Base-by-base conservation (phyloP, 2,113 vertebrate genomes). In the Neoarius graeffei region DNA sequence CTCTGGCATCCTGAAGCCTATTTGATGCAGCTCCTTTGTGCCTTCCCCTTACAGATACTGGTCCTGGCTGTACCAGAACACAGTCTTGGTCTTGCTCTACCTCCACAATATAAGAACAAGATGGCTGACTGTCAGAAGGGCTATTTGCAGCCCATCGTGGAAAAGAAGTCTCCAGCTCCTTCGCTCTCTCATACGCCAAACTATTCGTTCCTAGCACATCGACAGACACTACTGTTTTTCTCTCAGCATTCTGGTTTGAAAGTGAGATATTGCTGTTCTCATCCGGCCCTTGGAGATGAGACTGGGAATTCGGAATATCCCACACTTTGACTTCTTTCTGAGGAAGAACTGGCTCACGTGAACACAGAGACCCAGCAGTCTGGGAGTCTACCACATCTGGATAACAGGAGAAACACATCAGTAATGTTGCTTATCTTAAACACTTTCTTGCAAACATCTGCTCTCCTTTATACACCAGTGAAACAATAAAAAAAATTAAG, bases 81-180 rank as follows among this genome's bases (percentile, higher is more conserved):
- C 87, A 90, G 54, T 93, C 91, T 86, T 90, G 88, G 52, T 92
- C 91, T 54, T 57, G 59, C 59, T 93, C 90, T 19, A 56, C 59
- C 2, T 91, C 91, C 7, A 60, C 7, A 2, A 86, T 77, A 35
- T 93, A 92, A 30, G 92, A 91, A 56, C 90, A 92, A 0, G 91
- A 91, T 3, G 91, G 87, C 20, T 91, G 88, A 15, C 74, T 42
- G 0, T 87, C 52, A 52, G 89, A 88, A 3, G 71, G 57, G 14
- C 13, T 81, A 4, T 93, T 92, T 1, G 94, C 88, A 62, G 91
- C 90, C 94, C 94, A 94, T 50, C 88, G 90, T 11, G 91, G 92
- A 81, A 94, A 93, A 82, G 94, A 91, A 0, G 90, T 92, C 86
- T 94, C 93, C 27, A 93, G 88, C 5, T 94, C 94, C 15, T 35